Base-by-base conservation (phyloP, 2,888 invertebrate species). In the Ornithoptera priamus region DNA sequence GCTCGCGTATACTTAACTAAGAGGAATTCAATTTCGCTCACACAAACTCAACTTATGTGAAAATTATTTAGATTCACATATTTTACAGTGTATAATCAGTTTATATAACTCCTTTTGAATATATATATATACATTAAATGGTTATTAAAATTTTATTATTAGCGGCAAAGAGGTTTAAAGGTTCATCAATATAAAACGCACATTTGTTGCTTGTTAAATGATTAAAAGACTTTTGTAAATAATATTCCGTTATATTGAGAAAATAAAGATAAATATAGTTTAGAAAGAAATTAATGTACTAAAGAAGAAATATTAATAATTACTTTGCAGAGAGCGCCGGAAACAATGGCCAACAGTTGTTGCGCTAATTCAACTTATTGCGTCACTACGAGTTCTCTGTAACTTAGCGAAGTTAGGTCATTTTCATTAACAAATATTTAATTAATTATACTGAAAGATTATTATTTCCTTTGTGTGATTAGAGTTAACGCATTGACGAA, bases 1-100 rank as follows among this genome's bases (percentile, higher is more conserved):
- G 57, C 57, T 22, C 57, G 57, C 57, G 12, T 58, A 22, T 58
- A 22, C 12, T 58, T 58, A 58, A 58, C 57, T 58, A 58, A 58
- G 57, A 58, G 20, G 57, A 58, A 58, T 58, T 58, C 57, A 58
- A 58, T 58, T 58, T n/a, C 22, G n/a, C 57, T 22, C 12, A 58
- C 22, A 57, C 57, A 4, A 20, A 22, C 12, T 8, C 56, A 56
- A 18, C 15, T 58, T 22, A n/a, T 58, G 57, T 58, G 57, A n/a
- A 53, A 53, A 53, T 53, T 53, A 53, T 53, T 53, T 53, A 53
- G 53, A n/a, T 53, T 18, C 18, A n/a, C 53, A n/a, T 18, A 53
- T 53, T 53, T n/a, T n/a, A 53, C 53, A 53, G n/a, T 53, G 18
- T 53, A 22, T 22, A 22, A 22, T 22, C n/a, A n/a, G n/a, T n/a